These are phyloP conservation scores for Argyresthia goedartella DNA, from an alignment of 2,888 invertebrate genomes.

Conservation along the genomic window DNA sequence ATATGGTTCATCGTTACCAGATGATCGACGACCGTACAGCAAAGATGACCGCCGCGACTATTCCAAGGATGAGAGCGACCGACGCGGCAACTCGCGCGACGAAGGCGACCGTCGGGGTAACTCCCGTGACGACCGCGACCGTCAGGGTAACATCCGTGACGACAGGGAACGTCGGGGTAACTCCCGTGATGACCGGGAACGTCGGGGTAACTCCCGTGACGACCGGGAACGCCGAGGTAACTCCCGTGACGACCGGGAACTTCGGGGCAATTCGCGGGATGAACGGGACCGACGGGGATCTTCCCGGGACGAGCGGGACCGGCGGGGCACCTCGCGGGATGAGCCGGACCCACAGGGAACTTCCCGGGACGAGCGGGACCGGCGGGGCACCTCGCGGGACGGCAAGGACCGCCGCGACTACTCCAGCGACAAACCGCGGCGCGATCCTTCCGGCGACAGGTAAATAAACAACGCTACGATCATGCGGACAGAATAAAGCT, in stretches of 20 bases:
- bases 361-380: too few relatives aligned
- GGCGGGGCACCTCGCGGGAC: slow-evolving; percentile 20
- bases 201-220: slow-evolving; percentile 22
- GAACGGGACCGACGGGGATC: slow-evolving; percentile 24
- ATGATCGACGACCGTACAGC: too few relatives aligned
- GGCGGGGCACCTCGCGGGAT: slow-evolving; percentile 15
- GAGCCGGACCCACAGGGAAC: too few relatives aligned
- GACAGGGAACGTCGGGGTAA: slow-evolving; percentile 27
- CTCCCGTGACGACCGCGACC: slow-evolving; percentile 25
- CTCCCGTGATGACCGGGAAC: slow-evolving; percentile 22
- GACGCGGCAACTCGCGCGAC: too few relatives aligned
- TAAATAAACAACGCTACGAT: too few relatives aligned
- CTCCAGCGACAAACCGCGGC: slow-evolving; percentile 14
- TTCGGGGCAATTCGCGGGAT: slow-evolving; percentile 2
- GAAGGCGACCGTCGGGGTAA: slow-evolving; percentile 15
- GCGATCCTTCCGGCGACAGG: slow-evolving; percentile 11
- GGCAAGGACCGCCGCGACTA: slow-evolving; percentile 15
- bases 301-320: slow-evolving; percentile 22
- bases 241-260: slow-evolving; percentile 17
- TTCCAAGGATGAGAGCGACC: too few relatives aligned
- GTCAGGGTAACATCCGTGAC: slow-evolving; percentile 23
- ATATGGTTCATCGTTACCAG: too few relatives aligned
- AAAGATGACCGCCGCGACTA: too few relatives aligned
- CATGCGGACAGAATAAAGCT: too few relatives aligned
- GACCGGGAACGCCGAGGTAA: slow-evolving; percentile 24